These are phyloP conservation scores for Rhegmatorhina hoffmannsi DNA, from an alignment of 2,113 vertebrate genomes.

Conservation along the genomic window DNA sequence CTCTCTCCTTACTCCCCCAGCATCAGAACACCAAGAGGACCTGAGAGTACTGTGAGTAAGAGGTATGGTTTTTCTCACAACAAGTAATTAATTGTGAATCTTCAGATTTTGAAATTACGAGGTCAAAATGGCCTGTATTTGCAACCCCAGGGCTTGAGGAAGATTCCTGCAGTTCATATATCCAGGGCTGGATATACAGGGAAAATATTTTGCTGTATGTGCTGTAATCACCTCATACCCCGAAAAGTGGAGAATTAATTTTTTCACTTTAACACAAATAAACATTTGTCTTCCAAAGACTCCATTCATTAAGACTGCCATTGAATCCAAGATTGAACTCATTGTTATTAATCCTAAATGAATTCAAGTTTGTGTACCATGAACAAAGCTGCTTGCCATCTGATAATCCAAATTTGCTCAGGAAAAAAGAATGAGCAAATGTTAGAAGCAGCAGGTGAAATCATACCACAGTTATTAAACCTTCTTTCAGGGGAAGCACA, in stretches of 20 bases:
- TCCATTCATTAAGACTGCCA: neutral
- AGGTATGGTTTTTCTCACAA: slow-evolving; percentile 39
- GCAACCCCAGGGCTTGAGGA: neutral
- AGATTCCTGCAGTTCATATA: neutral
- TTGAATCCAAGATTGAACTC: slow-evolving; percentile 11
- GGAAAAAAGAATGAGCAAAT: slow-evolving; percentile 52
- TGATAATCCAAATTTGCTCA: slow-evolving; percentile 58
- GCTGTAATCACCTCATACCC: neutral
- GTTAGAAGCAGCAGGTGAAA: slow-evolving; percentile 60
- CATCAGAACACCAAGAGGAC: neutral
- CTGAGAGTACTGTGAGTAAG: slow-evolving; percentile 57
- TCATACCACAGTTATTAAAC: slow-evolving; percentile 41
- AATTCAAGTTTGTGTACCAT: slow-evolving; percentile 40
- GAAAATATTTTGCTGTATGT: neutral
- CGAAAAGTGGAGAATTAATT: slow-evolving; percentile 3
- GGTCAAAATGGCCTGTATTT: neutral
- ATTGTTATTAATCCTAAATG: slow-evolving; percentile 43
- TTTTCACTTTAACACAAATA: slow-evolving; percentile 38
- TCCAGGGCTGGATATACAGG: neutral
- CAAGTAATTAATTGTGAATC: neutral
- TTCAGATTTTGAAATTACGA: slow-evolving; percentile 43
- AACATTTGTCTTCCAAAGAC: slow-evolving; percentile 36
- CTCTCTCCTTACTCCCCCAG: neutral
- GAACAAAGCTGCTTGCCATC: slow-evolving; percentile 37
- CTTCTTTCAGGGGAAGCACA: slow-evolving; percentile 41